These are phyloP conservation scores for Conopomorpha cramerella DNA, from an alignment of 1,140 invertebrate genomes.

Conservation along the genomic window DNA sequence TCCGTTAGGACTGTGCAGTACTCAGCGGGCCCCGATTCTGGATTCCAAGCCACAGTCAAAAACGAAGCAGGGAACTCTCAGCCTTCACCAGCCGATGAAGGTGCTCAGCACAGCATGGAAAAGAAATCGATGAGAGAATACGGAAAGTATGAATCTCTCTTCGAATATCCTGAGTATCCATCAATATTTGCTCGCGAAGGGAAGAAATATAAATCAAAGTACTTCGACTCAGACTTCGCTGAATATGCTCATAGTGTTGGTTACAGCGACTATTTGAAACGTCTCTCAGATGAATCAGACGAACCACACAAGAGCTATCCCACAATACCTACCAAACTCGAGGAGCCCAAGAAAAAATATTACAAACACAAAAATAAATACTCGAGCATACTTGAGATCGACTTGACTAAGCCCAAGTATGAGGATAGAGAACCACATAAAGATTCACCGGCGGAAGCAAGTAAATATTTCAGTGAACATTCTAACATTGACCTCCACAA, in stretches of 20 bases:
- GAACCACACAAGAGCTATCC: neutral
- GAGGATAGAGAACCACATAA: neutral
- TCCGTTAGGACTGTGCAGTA: constrained; percentile 54
- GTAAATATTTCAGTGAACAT: neutral
- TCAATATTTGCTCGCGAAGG: neutral
- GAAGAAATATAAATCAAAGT: neutral
- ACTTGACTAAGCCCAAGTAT: neutral
- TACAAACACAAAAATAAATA: neutral
- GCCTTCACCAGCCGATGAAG: constrained; percentile 3
- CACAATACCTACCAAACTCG: too few species aligned
- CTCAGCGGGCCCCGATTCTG: constrained; percentile 42
- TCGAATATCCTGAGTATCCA: neutral
- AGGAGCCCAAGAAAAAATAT: neutral
- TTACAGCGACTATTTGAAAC: neutral
- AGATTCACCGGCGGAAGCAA: neutral
- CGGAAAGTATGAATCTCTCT: too few species aligned
- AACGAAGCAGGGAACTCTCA: constrained; percentile 18
- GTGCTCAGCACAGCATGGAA: constrained; percentile 18
- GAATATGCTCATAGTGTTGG: neutral
- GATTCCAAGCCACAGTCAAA: constrained; percentile 36
- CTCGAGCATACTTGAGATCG: neutral
- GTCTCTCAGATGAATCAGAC: neutral
- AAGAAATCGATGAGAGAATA: constrained; percentile 28
- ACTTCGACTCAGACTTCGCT: neutral
- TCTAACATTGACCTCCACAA: neutral